A percentile compares a stretch with the other conserved stretches of the same genome.
phyloP scores from a whole-genome alignment of 2,888 invertebrate species.

The Cacoxenus indagator region DNA sequence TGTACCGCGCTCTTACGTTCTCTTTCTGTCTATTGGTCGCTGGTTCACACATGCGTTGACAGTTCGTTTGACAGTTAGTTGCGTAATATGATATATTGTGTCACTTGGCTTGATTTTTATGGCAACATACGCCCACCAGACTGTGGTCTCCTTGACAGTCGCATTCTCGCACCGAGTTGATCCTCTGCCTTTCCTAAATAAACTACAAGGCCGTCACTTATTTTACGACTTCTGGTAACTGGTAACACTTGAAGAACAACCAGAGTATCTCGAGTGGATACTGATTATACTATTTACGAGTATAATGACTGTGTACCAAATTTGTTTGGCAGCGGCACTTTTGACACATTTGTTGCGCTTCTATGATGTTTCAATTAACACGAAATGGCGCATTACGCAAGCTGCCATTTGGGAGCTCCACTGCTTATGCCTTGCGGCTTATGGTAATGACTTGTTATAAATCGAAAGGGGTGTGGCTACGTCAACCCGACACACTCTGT shows the following conservation, averaged over 20 bases:
- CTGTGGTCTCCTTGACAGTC: conserved; percentile 25
- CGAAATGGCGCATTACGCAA: conserved; percentile 54
- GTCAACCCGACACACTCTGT: not conserved
- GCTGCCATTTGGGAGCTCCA: not conserved
- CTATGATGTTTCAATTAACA: conserved; percentile 62
- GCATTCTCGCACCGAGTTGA: not conserved
- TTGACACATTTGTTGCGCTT: conserved; percentile 67
- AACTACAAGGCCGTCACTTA: conserved; percentile 10
- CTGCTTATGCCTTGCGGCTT: not conserved
- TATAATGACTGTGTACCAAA: no score
- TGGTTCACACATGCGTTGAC: not conserved
- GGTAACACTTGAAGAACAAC: not conserved
- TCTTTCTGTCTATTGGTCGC: not conserved
- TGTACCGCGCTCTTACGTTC: not conserved
- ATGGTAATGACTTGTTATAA: conserved; percentile 17
- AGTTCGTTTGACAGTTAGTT: conserved; percentile 28
- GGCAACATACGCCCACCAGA: conserved; percentile 42
- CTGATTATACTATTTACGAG: conserved; percentile 12
- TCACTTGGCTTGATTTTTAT: conserved; percentile 50
- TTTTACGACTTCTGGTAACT: not conserved
- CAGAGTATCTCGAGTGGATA: not conserved
- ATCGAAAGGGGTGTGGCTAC: conserved; percentile 5
- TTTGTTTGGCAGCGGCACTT: conserved; percentile 51
- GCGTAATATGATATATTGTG: conserved; percentile 62
- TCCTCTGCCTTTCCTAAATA: not conserved